These are phyloP conservation scores for Callinectes sapidus DNA, from an alignment of 2,888 invertebrate species.

Conservation along the genomic window DNA sequence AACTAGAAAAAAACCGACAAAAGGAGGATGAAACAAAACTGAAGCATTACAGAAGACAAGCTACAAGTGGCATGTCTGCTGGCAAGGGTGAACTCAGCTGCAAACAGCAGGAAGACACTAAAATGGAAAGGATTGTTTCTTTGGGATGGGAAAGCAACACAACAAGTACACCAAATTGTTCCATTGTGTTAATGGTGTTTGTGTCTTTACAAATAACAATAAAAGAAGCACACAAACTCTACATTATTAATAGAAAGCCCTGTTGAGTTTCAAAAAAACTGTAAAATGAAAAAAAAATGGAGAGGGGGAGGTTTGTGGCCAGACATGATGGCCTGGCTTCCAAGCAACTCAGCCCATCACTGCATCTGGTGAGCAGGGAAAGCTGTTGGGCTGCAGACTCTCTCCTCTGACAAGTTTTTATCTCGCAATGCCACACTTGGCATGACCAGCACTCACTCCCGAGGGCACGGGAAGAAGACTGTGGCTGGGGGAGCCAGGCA, in stretches of 20 bases:
- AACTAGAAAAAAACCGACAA: background rate
- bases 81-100: background rate
- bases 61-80: background rate
- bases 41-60: background rate
- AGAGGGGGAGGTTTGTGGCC: conserved; percentile 19
- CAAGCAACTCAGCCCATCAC: background rate
- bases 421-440: background rate
- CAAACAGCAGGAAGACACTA: background rate
- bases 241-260: conserved; percentile 45
- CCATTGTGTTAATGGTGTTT: background rate
- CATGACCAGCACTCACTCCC: background rate
- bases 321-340: conserved; percentile 33
- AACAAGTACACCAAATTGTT: background rate
- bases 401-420: background rate
- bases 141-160: background rate
- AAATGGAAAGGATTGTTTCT: background rate
- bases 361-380: background rate
- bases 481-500: conserved; percentile 38
- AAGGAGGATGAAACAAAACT: background rate
- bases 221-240: background rate
- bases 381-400: background rate
- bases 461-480: background rate
- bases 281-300: background rate
- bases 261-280: conserved; percentile 40
- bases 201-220: background rate